phyloP scores from a whole-genome alignment of 2,797 vertebrate genomes.

The Stomatorhinus walkeri region DNA sequence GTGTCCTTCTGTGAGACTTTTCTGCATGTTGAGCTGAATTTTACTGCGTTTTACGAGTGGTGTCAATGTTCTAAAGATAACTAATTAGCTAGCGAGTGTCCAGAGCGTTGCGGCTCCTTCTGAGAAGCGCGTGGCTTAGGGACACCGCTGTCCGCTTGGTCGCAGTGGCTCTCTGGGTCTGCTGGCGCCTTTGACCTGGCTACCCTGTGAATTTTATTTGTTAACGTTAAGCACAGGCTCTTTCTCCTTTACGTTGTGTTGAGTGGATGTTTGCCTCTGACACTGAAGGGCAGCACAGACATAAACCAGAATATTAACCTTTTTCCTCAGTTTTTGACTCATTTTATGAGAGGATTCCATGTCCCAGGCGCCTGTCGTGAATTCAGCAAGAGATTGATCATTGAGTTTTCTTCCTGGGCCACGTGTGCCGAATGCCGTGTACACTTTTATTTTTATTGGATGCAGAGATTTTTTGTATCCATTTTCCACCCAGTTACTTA shows the following conservation, averaged over 20 bases:
- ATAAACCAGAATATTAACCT: neutral
- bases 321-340: neutral
- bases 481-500: neutral
- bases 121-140: neutral
- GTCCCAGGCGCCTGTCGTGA: neutral
- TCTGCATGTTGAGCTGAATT: neutral
- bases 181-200: neutral
- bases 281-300: slow-evolving; percentile 25
- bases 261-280: slow-evolving; percentile 41
- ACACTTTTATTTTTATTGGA: neutral
- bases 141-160: neutral
- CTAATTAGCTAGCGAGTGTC: neutral
- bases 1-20: neutral
- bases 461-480: neutral
- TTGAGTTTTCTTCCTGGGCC: neutral
- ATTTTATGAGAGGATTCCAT: neutral
- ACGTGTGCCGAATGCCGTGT: neutral
- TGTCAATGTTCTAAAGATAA: neutral
- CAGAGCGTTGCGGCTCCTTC: neutral
- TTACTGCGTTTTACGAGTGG: neutral
- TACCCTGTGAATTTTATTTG: neutral
- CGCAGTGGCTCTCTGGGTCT: neutral
- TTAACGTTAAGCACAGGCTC: neutral
- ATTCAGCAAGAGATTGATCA: neutral
- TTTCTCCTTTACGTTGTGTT: neutral